Base-by-base conservation (phyloP, 2,888 invertebrate genomes). In the Eubasilissa splendida region DNA sequence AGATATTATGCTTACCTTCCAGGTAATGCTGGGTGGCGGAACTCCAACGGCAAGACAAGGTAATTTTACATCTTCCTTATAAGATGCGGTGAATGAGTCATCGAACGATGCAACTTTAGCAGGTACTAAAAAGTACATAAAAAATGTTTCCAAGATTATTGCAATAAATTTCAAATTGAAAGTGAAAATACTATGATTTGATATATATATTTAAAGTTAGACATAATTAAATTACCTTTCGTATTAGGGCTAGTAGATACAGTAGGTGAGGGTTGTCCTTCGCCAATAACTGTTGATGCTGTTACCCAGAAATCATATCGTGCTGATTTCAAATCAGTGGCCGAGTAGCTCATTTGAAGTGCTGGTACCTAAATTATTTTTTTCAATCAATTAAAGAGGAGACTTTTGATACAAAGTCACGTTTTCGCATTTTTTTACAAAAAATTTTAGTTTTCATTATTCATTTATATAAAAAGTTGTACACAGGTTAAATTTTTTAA, bases 41-140 rank as follows among this genome's bases (percentile, higher is more conserved):
- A 96, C 94, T 14, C 98, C 98, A 63, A 98, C 97, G 76, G 97
- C 96, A 42, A 96, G 91, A 86, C 98, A 98, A 0, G 97, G 97
- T 86, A 98, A 90, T 85, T 96, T 96, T 1, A 97, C 96, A 85
- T 97, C 96, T 90, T 97, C 96, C 88, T 96, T 96, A 89, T 96
- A 97, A 0, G 96, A 97, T 11, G 96, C 96, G 82, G 96, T 95
- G 87, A 97, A 96, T n/a, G 95, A 94, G 87, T 96, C 96, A 86
- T 98, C 97, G 88, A 98, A 98, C 1, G 97, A 97, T 66, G 97
- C 97, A 85, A 98, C 97, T 88, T 96, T 96, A 1, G 98, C 98
- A 68, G 97, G 96, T 80, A 97, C 98, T 96, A 87, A 83, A 89
- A 87, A 84, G 70, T 22, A 22, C 22, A 80, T 84, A 85, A 82